phyloP scores from a whole-genome alignment of 2,888 invertebrate genomes.

The Rosalia funebris region DNA sequence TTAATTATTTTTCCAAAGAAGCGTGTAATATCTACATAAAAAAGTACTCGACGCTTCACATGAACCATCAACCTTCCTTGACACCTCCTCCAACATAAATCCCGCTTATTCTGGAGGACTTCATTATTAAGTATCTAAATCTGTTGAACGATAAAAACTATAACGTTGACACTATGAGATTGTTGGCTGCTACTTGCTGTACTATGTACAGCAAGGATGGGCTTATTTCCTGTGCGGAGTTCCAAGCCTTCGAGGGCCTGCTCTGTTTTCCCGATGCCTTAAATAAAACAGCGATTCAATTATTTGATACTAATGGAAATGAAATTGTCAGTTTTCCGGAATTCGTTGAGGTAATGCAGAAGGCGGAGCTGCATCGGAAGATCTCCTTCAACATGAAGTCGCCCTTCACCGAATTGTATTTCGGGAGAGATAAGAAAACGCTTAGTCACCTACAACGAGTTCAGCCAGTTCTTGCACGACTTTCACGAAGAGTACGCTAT shows the following conservation, averaged over 20 bases:
- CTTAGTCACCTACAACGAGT: slow-evolving; percentile 91
- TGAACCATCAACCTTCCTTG: no score
- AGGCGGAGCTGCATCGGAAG: slow-evolving; percentile 89
- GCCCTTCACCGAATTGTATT: slow-evolving; percentile 94
- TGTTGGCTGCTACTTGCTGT: slow-evolving; percentile 92
- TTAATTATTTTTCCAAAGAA: no score
- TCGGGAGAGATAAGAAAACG: slow-evolving; percentile 94
- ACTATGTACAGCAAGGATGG: slow-evolving; percentile 96
- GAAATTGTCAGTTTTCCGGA: slow-evolving; percentile 95
- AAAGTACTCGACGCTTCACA: no score
- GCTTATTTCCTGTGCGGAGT: slow-evolving; percentile 94
- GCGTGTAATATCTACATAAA: no score
- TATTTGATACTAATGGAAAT: slow-evolving; percentile 98
- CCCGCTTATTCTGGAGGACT: slow-evolving; percentile 93
- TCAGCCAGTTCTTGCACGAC: slow-evolving; percentile 98
- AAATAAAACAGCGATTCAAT: slow-evolving; percentile 97
- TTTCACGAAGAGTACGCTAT: slow-evolving; percentile 99
- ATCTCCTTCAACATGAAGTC: slow-evolving; percentile 97
- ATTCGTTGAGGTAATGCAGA: slow-evolving; percentile 93
- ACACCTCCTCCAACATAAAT: no score
- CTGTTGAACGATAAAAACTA: slow-evolving; percentile 81
- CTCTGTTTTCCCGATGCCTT: slow-evolving; percentile 97
- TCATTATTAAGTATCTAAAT: slow-evolving; percentile 91
- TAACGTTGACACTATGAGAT: slow-evolving; percentile 81
- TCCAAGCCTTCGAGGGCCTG: slow-evolving; percentile 97